phyloP scores from a whole-genome alignment of 2,888 invertebrate genomes.

The Ochlodes sylvanus region DNA sequence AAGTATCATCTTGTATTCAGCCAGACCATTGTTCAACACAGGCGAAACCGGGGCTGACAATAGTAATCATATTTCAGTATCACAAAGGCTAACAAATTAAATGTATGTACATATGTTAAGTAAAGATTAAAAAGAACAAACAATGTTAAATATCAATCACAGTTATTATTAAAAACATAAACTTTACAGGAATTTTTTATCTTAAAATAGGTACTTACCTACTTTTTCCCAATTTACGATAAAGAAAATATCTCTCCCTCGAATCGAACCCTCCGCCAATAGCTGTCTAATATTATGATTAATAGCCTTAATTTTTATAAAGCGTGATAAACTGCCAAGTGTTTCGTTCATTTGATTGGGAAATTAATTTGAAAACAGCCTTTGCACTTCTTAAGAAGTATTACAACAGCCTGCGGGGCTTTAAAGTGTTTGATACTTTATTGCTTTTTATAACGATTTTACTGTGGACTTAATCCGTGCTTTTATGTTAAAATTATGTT shows the following conservation, averaged over 20 bases:
- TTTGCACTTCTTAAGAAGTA: slow-evolving; percentile 24
- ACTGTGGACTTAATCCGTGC: background rate
- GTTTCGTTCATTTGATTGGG: slow-evolving; percentile 41
- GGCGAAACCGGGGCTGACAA: too few species aligned
- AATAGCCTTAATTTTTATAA: slow-evolving; percentile 64
- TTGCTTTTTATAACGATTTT: slow-evolving; percentile 13
- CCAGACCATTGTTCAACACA: too few species aligned
- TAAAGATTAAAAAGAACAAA: too few species aligned
- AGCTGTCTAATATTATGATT: slow-evolving; percentile 72
- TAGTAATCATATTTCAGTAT: slow-evolving; percentile 3
- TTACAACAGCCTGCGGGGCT: slow-evolving; percentile 16
- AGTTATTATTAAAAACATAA: slow-evolving; percentile 47
- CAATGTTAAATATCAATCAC: slow-evolving; percentile 42
- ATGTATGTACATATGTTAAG: background rate
- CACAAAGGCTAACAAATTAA: slow-evolving; percentile 13
- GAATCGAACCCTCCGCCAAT: slow-evolving; percentile 56
- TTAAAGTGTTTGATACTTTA: slow-evolving; percentile 12
- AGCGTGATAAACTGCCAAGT: slow-evolving; percentile 43
- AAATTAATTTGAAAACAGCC: slow-evolving; percentile 42
- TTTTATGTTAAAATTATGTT: background rate
- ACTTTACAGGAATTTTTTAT: slow-evolving; percentile 12
- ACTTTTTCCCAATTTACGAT: slow-evolving; percentile 28
- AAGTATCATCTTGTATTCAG: too few species aligned
- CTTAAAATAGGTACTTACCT: slow-evolving; percentile 10
- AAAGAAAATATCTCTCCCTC: slow-evolving; percentile 49